These are phyloP conservation scores for Crocidura indochinensis DNA, from an alignment of 2,797 vertebrate species.

Conservation along the genomic window DNA sequence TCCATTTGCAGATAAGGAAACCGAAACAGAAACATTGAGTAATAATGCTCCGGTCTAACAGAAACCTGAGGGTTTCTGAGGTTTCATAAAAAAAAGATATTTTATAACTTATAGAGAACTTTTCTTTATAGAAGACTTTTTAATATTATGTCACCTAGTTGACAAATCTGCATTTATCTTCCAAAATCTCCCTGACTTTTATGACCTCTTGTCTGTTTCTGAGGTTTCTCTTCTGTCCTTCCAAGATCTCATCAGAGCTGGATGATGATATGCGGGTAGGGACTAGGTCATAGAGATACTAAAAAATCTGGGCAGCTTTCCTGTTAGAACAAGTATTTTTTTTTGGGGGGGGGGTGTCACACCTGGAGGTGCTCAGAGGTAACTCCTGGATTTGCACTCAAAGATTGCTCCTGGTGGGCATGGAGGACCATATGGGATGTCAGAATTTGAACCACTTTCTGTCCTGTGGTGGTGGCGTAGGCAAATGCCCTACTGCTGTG, in stretches of 20 bases:
- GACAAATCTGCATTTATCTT: neutral
- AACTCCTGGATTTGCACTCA: too few relatives aligned
- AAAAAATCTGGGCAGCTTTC: neutral
- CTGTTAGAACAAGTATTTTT: neutral
- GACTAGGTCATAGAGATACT: neutral
- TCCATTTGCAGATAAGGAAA: slow-evolving; percentile 12
- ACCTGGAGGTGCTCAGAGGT: too few relatives aligned
- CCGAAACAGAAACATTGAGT: slow-evolving; percentile 18
- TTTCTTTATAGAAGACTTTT: too few relatives aligned
- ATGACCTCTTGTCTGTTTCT: neutral
- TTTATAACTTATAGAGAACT: slow-evolving; percentile 2
- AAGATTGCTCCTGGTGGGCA: too few relatives aligned
- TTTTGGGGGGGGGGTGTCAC: too few relatives aligned
- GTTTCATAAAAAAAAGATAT: slow-evolving; percentile 20
- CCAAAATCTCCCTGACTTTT: neutral
- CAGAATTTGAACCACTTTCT: too few relatives aligned
- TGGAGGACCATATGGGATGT: too few relatives aligned
- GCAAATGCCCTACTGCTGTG: too few relatives aligned
- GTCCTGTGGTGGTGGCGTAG: too few relatives aligned
- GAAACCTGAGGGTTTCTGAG: neutral
- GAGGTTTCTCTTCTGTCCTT: neutral
- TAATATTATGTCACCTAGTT: neutral
- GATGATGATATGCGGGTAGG: neutral
- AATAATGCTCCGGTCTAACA: neutral
- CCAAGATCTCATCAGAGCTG: neutral